Base-by-base conservation (phyloP, 2,888 invertebrate species). In the Drosophila nigritarsus region DNA sequence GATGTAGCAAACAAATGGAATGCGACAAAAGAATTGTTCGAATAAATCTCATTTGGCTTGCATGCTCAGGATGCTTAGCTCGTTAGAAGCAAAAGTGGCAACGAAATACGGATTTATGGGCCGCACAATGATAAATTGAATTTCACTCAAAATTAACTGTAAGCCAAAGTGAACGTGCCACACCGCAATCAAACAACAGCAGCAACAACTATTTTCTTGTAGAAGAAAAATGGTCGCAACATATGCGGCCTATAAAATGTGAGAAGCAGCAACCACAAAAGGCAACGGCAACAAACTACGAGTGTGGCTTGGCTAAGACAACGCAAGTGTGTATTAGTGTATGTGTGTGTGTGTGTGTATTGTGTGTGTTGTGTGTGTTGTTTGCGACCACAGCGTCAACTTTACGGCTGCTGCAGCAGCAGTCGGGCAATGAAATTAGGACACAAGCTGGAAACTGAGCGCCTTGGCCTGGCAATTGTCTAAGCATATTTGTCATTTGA, bases 401-500 rank as follows among this genome's bases (percentile, higher is more conserved):
- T 72, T 66, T 66, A 66, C 54, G 80, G 65, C 73, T 54, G 40
- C 53, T 65, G 66, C 45, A 69, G 63, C 69, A 65, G 63, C 50
- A 36, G 75, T 13, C 65, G 32, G 70, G 76, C 71, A 86, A 89
- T 83, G 84, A 89, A 89, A 87, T 89, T 89, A 81, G 87, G 69
- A 59, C 89, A 67, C 64, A 65, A 66, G 49, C 73, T 69, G 67
- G 49, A 58, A 67, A 53, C 63, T 56, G 51, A 51, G 51, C 32
- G 48, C 62, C 60, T 84, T 78, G 74, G 73, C 75, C 77, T 80
- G 80, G 80, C 90, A 90, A 90, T 90, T 91, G 87, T 82, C 84
- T 78, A 81, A 82, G 90, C 89, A 83, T 83, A 91, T 90, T 91
- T 91, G 87, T 80, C 87, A 82, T 89, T 86, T 90, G 91, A 91